phyloP scores from a whole-genome alignment of 2,888 invertebrate species.

The Eudasyphora cyanicolor region DNA sequence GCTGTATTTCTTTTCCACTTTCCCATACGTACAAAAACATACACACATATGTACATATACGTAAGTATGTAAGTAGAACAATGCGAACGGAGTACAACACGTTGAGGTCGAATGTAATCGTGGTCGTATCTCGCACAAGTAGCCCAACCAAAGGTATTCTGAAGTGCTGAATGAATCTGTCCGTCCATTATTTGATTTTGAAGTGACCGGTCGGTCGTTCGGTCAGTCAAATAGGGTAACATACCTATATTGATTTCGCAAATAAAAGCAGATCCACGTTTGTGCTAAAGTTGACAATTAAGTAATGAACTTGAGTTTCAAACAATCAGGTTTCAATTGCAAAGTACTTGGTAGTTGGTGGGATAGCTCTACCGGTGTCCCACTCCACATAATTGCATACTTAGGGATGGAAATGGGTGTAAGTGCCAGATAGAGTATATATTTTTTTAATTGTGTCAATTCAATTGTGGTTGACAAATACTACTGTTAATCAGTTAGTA shows the following conservation, averaged over 20 bases:
- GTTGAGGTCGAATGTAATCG: constrained; percentile 39
- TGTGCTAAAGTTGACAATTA: constrained; percentile 70
- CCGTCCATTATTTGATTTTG: not conserved
- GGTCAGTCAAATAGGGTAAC: too few relatives aligned
- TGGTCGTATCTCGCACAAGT: too few relatives aligned
- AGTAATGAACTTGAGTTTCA: constrained; percentile 74
- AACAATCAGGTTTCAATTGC: constrained; percentile 54
- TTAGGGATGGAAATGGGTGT: not conserved
- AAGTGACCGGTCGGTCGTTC: too few relatives aligned
- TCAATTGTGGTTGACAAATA: constrained; percentile 28
- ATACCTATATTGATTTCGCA: too few relatives aligned
- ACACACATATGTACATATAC: constrained; percentile 1
- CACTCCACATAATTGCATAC: not conserved
- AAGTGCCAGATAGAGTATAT: constrained; percentile 42
- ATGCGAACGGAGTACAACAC: not conserved
- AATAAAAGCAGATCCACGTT: too few relatives aligned
- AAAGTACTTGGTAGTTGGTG: constrained; percentile 46
- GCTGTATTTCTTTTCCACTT: constrained; percentile 18
- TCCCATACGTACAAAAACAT: constrained; percentile 13
- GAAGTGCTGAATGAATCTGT: constrained; percentile 18
- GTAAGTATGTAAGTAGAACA: not conserved
- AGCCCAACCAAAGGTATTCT: constrained; percentile 21
- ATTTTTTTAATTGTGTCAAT: constrained; percentile 54
- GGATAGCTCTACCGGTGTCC: not conserved
- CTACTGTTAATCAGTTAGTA: not conserved